Evolutionary conservation across 2,888 invertebrate genomes (phyloP).

Genomic region (Netelia fuscicornis): DNA sequence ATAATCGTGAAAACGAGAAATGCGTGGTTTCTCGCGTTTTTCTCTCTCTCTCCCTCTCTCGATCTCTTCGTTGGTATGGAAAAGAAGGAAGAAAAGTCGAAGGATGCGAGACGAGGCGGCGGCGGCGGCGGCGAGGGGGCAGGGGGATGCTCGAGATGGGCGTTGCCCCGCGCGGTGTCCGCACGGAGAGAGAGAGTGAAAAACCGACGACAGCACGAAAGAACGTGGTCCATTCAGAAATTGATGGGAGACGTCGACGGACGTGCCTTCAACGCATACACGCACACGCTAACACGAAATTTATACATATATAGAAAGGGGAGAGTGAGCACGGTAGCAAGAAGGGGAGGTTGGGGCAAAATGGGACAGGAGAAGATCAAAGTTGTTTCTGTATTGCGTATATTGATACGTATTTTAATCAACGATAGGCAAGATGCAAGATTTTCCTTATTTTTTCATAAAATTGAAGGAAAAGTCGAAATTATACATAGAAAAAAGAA

Average conservation of each 20-base stretch:
- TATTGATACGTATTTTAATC: too few species aligned
- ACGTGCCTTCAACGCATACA: constrained; percentile 25
- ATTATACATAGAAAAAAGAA: too few species aligned
- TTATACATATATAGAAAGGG: background rate
- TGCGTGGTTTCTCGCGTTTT: constrained; percentile 15
- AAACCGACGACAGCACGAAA: constrained; percentile 64
- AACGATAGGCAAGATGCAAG: too few species aligned
- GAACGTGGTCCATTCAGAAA: constrained; percentile 69
- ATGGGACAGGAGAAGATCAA: too few species aligned
- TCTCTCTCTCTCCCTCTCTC: background rate
- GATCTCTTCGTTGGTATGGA: background rate
- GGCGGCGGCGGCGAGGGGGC: background rate
- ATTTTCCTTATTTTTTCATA: too few species aligned
- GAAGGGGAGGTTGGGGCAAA: too few species aligned
- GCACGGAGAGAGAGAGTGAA: constrained; percentile 50
- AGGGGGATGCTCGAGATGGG: constrained; percentile 35
- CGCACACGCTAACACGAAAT: background rate
- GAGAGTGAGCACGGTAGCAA: too few species aligned
- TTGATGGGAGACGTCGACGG: constrained; percentile 64
- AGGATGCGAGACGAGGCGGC: constrained; percentile 4
- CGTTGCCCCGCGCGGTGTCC: background rate
- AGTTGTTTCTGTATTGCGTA: too few species aligned
- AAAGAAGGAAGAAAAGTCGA: constrained; percentile 5
- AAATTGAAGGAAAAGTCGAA: too few species aligned
- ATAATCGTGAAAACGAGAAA: constrained; percentile 44